A percentile compares a stretch with the other conserved stretches of the same genome.
These are phyloP conservation scores for Sebastes minor DNA, from an alignment of 2,797 vertebrate genomes.

Conservation along the genomic window DNA sequence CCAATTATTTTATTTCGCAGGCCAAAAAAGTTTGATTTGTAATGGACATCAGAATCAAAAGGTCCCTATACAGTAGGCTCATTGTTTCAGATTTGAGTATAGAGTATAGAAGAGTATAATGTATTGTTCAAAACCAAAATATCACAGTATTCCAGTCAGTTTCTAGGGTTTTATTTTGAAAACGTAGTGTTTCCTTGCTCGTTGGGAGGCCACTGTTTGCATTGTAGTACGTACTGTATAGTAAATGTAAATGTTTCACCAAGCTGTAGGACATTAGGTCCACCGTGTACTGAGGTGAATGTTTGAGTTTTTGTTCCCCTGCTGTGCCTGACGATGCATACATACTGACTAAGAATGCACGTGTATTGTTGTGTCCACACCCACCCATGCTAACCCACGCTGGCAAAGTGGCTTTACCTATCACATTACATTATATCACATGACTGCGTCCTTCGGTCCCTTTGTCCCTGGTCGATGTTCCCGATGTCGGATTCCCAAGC, in stretches of 20 bases:
- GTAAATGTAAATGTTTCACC: conserved; percentile 1
- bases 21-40: neutral
- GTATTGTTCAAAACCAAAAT: neutral
- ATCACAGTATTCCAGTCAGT: neutral
- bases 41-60: neutral
- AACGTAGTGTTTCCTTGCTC: neutral
- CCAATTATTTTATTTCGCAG: neutral
- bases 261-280: neutral
- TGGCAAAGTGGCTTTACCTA: conserved; percentile 64
- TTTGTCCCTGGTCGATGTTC: conserved; percentile 42
- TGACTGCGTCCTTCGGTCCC: conserved; percentile 60
- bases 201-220: neutral
- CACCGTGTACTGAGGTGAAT: conserved; percentile 38
- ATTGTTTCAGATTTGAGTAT: neutral
- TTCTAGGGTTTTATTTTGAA: neutral
- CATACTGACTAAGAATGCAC: conserved; percentile 18
- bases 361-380: conserved; percentile 30
- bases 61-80: neutral
- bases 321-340: conserved; percentile 24
- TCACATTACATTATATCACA: conserved; percentile 73
- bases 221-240: neutral
- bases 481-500: conserved; percentile 47
- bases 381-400: conserved; percentile 13
- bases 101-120: neutral
- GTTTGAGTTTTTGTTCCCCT: conserved; percentile 49